Base-by-base conservation (phyloP, 2,113 vertebrate genomes). In the Hyperoodon ampullatus region DNA sequence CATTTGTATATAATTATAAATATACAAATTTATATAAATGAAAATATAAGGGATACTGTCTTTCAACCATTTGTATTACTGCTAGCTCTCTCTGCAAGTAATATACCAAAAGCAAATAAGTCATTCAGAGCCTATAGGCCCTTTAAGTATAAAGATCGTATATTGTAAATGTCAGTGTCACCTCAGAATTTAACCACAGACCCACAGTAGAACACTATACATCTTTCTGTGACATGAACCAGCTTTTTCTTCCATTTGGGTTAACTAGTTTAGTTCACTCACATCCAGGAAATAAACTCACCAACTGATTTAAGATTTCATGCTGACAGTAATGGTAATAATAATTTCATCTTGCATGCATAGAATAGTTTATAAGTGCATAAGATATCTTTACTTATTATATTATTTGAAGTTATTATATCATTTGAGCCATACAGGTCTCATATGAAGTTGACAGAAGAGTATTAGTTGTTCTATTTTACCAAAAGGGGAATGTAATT, bases 221-320 rank as follows among this genome's bases (percentile, higher is more conserved):
- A 87, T 75, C 13, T 11, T 70, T 50, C 23, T 88, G 9, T 90
- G 70, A 95, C 1, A 90, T 90, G 58, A 95, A 61, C 9, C 19
- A 78, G 13, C 4, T 55, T 68, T 78, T 65, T 60, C 21, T 84
- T 70, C 18, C 33, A 75, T 19, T 19, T 11, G 11, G 50, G 81
- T 93, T 77, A 35, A 28, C 55, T 84, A 53, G 16, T 68, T 97
- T 84, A 91, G 35, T 81, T 94, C 68, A 93, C 60, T 96, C 50
- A 94, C 3, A 88, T 8, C 28, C 53, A 95, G 39, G 28, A 95
- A 77, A 61, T 7, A 95, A 96, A 58, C 44, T 96, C 33, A 35
- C 13, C 8, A 77, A 70, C 15, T 88, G 24, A 94, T 68, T 75
- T 10, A 74, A 94, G 13, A 86, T 84, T 94, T 84, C 53, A 88